Base-by-base conservation (phyloP, 2,113 vertebrate genomes). In the Dolichotis patagonum region DNA sequence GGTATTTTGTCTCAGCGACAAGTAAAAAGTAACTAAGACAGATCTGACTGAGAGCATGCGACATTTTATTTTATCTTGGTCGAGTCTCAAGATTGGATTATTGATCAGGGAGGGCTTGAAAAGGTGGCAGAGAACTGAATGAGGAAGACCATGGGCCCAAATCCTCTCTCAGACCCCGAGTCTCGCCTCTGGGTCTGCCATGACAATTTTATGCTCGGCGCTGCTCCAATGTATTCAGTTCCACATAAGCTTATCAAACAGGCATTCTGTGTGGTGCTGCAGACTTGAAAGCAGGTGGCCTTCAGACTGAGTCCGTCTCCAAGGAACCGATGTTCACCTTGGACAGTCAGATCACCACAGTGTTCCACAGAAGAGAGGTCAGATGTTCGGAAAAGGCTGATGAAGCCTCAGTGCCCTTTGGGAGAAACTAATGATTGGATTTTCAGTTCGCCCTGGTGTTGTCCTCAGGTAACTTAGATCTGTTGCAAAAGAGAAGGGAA, bases 11-110 rank as follows among this genome's bases (percentile, higher is more conserved):
- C 49, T 52, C 49, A 52, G 49, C 10, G 10, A 52, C 49, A 11
- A 52, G 49, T 52, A 52, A 52, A 52, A 52, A 52, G 49, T 52
- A 52, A 8, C 49, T 52, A 52, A 52, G 49, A 46, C 46, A 46
- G 46, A 52, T 10, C 94, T n/a, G 87, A 32, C 71, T 13, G 1
- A 67, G 91, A 67, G 60, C 1, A 91, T 83, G 17, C 46, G 49
- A 65, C 17, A 63, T 89, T 95, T 96, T 88, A 77, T n/a, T 94
- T 88, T 46, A 30, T 86, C 35, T 96, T 88, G 54, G 58, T 46
- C 88, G 49, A 91, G 52, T 69, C 9, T 12, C 38, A 78, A 71
- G 20, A 69, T 32, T 73, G 35, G n/a, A 49, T 80, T 89, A 90
- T 91, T 86, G 83, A 73, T 90, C 19, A 67, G 22, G 22, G 17